These are phyloP conservation scores for Synergus itoensis DNA, from an alignment of 2,888 invertebrate species.

Conservation along the genomic window DNA sequence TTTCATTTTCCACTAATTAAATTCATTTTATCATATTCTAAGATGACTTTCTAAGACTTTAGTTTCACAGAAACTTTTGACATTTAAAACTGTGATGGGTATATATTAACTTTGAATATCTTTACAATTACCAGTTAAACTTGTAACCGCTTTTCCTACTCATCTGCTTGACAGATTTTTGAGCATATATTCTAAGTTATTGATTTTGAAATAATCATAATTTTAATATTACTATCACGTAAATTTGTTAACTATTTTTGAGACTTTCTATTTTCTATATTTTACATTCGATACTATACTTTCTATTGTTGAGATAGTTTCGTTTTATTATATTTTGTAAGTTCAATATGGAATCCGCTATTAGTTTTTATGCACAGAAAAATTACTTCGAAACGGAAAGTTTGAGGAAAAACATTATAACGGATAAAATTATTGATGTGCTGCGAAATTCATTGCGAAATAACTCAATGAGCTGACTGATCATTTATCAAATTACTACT, in stretches of 20 bases:
- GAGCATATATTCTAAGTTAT: neutral
- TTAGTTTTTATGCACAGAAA: neutral
- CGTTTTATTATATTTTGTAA: neutral
- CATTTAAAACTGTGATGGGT: too few relatives aligned
- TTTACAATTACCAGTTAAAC: too few relatives aligned
- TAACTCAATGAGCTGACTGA: neutral
- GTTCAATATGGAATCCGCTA: neutral
- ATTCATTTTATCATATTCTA: neutral
- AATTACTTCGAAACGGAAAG: neutral
- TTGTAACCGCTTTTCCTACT: too few relatives aligned
- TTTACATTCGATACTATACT: neutral
- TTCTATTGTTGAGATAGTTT: neutral
- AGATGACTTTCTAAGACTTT: neutral
- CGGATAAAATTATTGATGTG: neutral
- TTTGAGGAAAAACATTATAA: neutral
- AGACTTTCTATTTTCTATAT: constrained; percentile 7
- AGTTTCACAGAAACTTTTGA: neutral
- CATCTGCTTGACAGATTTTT: neutral
- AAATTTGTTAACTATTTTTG: neutral
- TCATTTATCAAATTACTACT: neutral
- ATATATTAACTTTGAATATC: too few relatives aligned
- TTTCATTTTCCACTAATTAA: neutral
- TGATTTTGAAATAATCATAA: constrained; percentile 1
- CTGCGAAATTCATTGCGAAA: neutral
- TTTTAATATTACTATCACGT: neutral